Conservation (phyloP, 1,140 invertebrate species). For the Galleria mellonella region DNA sequence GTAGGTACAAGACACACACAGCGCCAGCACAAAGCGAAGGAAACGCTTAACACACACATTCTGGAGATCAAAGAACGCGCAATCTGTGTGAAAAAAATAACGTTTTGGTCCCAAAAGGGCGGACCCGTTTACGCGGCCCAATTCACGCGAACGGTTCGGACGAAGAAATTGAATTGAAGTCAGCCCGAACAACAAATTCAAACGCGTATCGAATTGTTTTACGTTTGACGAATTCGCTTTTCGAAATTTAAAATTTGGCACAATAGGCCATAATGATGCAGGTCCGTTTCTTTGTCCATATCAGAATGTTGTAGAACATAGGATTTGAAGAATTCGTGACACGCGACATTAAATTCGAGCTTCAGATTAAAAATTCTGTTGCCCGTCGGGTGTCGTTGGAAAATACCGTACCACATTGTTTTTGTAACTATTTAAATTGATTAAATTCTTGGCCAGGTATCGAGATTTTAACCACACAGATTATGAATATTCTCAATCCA, state of each 20-base stretch:
- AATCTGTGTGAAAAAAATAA: conserved; percentile 72
- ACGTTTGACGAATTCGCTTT: conserved; percentile 71
- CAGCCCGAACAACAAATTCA: conserved; percentile 65
- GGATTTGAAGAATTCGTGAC: conserved; percentile 44
- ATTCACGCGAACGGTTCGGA: conserved; percentile 61
- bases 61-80: conserved; percentile 68
- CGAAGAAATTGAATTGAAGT: conserved; percentile 72
- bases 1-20: conserved; percentile 50
- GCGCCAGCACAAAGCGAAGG: conserved; percentile 52
- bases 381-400: conserved; percentile 1
- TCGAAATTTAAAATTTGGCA: conserved; percentile 66
- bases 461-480: too few species aligned
- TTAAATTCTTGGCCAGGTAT: too few species aligned
- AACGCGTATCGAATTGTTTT: conserved; percentile 74
- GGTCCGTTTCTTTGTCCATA: conserved; percentile 54
- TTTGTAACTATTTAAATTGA: too few species aligned
- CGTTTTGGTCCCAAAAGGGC: conserved; percentile 67
- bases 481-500: too few species aligned
- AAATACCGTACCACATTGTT: neutral
- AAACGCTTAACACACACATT: conserved; percentile 70
- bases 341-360: conserved; percentile 32
- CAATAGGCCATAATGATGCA: conserved; percentile 71
- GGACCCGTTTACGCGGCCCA: conserved; percentile 70
- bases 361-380: conserved; percentile 35
- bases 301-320: conserved; percentile 47